Evolutionary conservation across 2,797 vertebrate genomes (phyloP), one percentile per base, ranked within the genome.

Genomic region (Centroberyx gerrardi): DNA sequence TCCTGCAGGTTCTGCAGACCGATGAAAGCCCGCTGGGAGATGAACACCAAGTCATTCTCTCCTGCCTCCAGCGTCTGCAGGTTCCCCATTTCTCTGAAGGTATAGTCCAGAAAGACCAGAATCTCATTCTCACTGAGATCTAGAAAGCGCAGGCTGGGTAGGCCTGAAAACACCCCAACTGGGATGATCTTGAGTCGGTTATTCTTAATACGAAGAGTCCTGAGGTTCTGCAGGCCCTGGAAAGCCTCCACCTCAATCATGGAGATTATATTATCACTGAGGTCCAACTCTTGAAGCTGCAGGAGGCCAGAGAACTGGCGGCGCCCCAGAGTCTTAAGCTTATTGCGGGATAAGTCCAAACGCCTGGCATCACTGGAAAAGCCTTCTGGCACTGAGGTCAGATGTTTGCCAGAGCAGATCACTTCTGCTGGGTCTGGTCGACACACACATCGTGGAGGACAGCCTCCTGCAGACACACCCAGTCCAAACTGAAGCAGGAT

Each of bases 81-180:
- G 67, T 88, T 95, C 62, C 76, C 56, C 79, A 97, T 88, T 52
- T 96, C 96, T 59, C 88, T 90, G 82, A 98, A 98, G 9, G 96
- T 96, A 55, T 95, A 95, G 62, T 98, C 97, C 61, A 98, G 89
- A 75, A 98, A 96, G 22, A 98, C 95, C 53, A 97, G 95, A 27
- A 98, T 96, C 88, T 97, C 96, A 80, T 98, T 98, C 78, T 96
- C 93, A 63, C 97, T 96, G 61, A 98, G 80, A 73, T 98, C 97
- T 36, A 98, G 88, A 59, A 93, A 82, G 0, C 90, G 94, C 68
- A 98, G 93, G 74, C 83, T 90, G 1, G 95, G 78, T 27, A 97
- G 85, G 4, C 96, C 96, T 0, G 95, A 93, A 69, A 98, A 97
- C 55, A 96, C 93, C 2, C 96, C 96, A 0, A 97, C 95, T 0